Evolutionary conservation across 1,140 invertebrate genomes (phyloP), one percentile per base, ranked within the genome.

Genomic region (Sycophila sp.): DNA sequence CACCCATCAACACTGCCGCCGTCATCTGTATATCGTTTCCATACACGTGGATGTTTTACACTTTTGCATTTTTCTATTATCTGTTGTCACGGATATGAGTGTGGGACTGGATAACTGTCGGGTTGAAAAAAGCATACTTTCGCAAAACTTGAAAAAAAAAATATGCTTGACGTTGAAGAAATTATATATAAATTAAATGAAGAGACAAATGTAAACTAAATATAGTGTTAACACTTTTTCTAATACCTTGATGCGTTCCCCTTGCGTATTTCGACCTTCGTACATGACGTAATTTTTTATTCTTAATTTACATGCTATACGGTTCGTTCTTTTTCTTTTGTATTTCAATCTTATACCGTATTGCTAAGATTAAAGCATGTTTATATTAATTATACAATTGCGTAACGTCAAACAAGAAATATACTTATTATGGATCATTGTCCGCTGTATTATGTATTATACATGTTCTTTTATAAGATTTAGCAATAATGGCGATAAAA

Each of bases 391-490:
- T 65, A 55, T 53, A 53, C 26, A 24, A 55, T 55, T 58, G 28
- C 51, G 38, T 67, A 58, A 67, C 8, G 60, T 67, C 38, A 47
- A 47, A 38, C 36, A 58, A 45, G 45, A 67, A 66, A 28, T 40
- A 32, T 67, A 67, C 53, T 47, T 67, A 55, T 55, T 66, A 67
- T 67, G 38, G 28, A 67, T 58, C 26, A 82, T 76, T 77, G 76
- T 78, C 76, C 73, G 73, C 75, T 80, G 69, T 82, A 78, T 79
- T 81, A 77, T 83, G 77, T 83, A 81, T 82, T 79, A 84, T 83
- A 82, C 49, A 55, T 82, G 82, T 84, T 84, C 76, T 82, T 85
- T 83, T 84, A 78, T 83, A 84, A 83, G 76, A 81, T 72, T 76
- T 83, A 84, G 77, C 76, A 71, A 77, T 82, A 80, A 81, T 77